Percentiles rank a stretch among this genome's conserved stretches.
Conservation (phyloP, 2,113 vertebrate species). For the Psittacus erithacus region DNA sequence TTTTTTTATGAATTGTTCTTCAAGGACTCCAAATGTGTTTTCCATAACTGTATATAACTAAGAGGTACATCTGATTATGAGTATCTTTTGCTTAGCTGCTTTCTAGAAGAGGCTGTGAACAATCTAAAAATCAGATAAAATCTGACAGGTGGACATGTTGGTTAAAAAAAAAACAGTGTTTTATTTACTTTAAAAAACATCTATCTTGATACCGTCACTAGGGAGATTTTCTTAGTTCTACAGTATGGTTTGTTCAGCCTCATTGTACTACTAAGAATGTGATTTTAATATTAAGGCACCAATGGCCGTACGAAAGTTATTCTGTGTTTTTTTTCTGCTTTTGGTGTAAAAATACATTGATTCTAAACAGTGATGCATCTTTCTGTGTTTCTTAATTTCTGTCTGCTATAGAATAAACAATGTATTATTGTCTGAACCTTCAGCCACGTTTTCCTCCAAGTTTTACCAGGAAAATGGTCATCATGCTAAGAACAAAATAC, state of each 20-base stretch:
- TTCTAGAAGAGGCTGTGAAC: background rate
- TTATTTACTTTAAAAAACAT: conserved; percentile 61
- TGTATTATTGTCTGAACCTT: background rate
- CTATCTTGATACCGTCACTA: conserved; percentile 30
- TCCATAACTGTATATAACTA: accelerated
- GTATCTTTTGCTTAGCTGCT: background rate
- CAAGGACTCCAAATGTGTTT: background rate
- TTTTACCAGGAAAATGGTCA: background rate
- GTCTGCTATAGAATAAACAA: background rate
- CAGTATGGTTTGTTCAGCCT: conserved; percentile 47
- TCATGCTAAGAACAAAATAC: background rate
- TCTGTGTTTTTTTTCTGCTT: background rate
- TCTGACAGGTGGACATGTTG: background rate
- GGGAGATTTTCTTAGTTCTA: conserved; percentile 17
- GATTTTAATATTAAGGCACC: background rate
- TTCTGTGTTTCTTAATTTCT: conserved; percentile 8
- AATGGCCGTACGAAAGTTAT: background rate
- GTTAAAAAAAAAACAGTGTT: background rate
- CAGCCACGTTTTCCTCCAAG: background rate
- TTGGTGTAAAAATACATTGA: background rate
- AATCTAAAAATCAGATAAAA: background rate
- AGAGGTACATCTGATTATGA: background rate
- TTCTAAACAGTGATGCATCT: background rate
- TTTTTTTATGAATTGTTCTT: background rate
- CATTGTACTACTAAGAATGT: conserved; percentile 49